phyloP scores from a whole-genome alignment of 2,113 vertebrate species.

The Dascyllus trimaculatus region DNA sequence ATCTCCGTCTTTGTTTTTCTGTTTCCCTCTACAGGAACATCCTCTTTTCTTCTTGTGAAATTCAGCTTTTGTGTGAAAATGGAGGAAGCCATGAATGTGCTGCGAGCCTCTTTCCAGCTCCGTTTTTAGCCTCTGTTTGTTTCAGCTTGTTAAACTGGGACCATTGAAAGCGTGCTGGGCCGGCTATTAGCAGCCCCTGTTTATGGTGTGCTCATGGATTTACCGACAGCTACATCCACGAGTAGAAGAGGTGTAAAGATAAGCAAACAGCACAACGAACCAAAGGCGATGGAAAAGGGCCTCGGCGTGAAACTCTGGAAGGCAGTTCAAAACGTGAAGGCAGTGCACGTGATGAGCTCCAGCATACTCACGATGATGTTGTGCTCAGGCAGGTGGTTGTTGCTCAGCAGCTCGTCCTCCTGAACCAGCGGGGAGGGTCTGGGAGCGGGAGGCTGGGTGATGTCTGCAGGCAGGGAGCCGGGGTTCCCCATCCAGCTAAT shows the following conservation, averaged over 20 bases:
- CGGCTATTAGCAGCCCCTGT: too few relatives aligned
- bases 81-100: too few relatives aligned
- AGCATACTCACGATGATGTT: constrained; percentile 76
- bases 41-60: too few relatives aligned
- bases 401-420: constrained; percentile 72
- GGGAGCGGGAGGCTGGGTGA: constrained; percentile 70
- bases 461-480: constrained; percentile 71
- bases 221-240: neutral
- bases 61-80: too few relatives aligned
- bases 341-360: neutral
- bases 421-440: constrained; percentile 76
- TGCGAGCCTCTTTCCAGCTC: too few relatives aligned
- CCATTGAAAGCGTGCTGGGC: too few relatives aligned
- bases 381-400: constrained; percentile 79
- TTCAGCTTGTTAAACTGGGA: too few relatives aligned
- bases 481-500: constrained; percentile 81
- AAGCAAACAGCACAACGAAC: constrained; percentile 36
- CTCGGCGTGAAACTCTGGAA: constrained; percentile 27
- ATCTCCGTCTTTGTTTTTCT: too few relatives aligned
- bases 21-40: too few relatives aligned
- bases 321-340: constrained; percentile 37
- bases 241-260: constrained; percentile 21
- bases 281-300: constrained; percentile 26
- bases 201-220: too few relatives aligned
- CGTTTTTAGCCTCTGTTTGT: too few relatives aligned